Base-by-base conservation (phyloP, 2,797 vertebrate genomes). In the Phataginus tricuspis region DNA sequence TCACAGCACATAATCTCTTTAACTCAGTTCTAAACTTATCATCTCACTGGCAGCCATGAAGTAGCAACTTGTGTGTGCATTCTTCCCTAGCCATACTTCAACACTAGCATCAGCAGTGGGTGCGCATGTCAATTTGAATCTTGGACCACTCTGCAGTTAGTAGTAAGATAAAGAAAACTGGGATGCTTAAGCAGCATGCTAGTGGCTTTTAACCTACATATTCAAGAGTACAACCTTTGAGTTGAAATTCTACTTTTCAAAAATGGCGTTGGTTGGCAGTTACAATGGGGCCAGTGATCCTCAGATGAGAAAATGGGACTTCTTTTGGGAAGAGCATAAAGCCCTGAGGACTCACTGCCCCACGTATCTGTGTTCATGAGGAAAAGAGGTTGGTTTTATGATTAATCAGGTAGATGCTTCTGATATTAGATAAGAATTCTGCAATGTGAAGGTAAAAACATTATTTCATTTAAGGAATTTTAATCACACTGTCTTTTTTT, bases 171-270 rank as follows among this genome's bases (percentile, higher is more conserved):
- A 86, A 93, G 42, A 87, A 59, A 93, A 91, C 53, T 5, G 21
- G 68, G 21, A 74, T 57, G 55, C 53, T 85, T 57, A 88, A 94
- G 37, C 71, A 88, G 86, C 85, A 77, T n/a, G 8, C 68, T 84
- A 57, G 83, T 92, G 83, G 61, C 51, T 88, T 86, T 34, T 66
- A 51, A 72, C 37, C 53, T 94, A 68, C 37, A 69, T 79, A 82
- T 29, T 69, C n/a, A 66, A 83, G 86, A 63, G 55, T 34, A 94
- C 27, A 68, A 80, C 19, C 51, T 92, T 66, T 39, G 51, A 90
- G 31, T 34, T 95, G 71, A 87, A 92, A 83, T 49, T 88, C 85
- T 74, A 79, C 78, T 90, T 79, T 88, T 89, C 71, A 68, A 89
- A 45, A 83, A 71, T 75, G 75, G 59, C 86, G 68, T 53, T 82